Percentiles rank a stretch among this genome's conserved stretches.
Conservation (phyloP, 2,113 vertebrate species). For the Ceratotherium simum region DNA sequence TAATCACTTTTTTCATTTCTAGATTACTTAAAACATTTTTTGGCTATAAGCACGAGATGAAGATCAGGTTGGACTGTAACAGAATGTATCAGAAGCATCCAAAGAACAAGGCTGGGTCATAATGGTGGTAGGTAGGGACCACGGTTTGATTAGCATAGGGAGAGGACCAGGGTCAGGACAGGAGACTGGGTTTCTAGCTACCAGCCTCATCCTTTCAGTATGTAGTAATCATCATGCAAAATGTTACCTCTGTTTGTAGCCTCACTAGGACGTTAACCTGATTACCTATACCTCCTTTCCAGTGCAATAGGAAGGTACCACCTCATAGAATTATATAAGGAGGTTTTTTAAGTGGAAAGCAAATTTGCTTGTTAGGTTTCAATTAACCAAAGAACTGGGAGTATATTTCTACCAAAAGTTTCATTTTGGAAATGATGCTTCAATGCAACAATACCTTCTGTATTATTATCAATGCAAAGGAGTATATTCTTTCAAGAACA, state of each 20-base stretch:
- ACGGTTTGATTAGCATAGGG: not conserved
- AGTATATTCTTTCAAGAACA: not conserved
- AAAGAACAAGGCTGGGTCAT: not conserved
- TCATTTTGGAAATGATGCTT: not conserved
- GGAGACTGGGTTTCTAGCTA: not conserved
- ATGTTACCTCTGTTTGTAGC: not conserved
- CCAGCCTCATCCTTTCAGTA: not conserved
- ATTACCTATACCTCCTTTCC: not conserved
- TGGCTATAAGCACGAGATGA: not conserved
- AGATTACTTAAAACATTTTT: not conserved
- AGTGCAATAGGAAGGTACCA: not conserved
- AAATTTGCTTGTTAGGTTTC: not conserved
- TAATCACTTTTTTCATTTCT: not conserved
- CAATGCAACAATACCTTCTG: not conserved
- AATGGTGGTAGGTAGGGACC: not conserved
- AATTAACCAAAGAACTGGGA: not conserved
- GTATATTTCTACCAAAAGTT: not conserved
- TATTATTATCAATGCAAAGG: not conserved
- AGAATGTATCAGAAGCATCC: not conserved
- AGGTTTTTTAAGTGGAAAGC: not conserved
- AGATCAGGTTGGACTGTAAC: not conserved
- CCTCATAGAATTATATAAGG: not conserved
- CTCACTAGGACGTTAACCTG: not conserved
- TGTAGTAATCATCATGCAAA: not conserved
- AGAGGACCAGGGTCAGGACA: not conserved